Percentiles rank a stretch among this genome's conserved stretches.
Conservation (phyloP, 2,113 vertebrate species). For the Sebastes schlegelii region DNA sequence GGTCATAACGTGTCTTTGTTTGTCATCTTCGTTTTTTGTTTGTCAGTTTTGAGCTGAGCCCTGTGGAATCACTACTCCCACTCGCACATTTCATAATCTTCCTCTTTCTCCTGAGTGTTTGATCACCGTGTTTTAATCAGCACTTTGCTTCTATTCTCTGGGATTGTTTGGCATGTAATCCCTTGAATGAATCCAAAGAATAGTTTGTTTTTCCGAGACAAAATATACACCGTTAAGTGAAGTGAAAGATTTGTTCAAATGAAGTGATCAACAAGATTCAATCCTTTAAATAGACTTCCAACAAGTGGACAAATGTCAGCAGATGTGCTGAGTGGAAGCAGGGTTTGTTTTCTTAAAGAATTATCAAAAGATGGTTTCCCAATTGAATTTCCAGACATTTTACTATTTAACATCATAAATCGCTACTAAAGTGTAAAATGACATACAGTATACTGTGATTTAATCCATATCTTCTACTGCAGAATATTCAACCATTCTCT, state of each 20-base stretch:
- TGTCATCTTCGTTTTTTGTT: neutral
- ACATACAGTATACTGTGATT: neutral
- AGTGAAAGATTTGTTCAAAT: neutral
- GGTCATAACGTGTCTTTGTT: neutral
- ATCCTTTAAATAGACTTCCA: neutral
- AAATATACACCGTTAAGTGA: neutral
- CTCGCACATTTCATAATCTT: neutral
- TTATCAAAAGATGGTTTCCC: neutral
- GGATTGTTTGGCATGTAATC: neutral
- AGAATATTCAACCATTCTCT: neutral
- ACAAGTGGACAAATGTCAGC: neutral
- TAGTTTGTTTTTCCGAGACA: neutral
- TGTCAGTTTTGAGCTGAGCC: neutral
- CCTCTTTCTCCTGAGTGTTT: neutral
- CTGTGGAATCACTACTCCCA: neutral
- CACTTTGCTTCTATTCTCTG: neutral
- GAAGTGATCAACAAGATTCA: neutral
- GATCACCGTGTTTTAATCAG: neutral
- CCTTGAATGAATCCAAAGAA: neutral
- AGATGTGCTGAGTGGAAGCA: too few relatives aligned
- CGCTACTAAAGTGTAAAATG: neutral
- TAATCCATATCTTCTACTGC: neutral
- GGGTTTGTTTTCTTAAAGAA: neutral
- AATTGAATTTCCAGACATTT: neutral
- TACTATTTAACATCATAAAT: neutral